Conservation (phyloP, 2,797 vertebrate genomes). For the Champsocephalus gunnari region DNA sequence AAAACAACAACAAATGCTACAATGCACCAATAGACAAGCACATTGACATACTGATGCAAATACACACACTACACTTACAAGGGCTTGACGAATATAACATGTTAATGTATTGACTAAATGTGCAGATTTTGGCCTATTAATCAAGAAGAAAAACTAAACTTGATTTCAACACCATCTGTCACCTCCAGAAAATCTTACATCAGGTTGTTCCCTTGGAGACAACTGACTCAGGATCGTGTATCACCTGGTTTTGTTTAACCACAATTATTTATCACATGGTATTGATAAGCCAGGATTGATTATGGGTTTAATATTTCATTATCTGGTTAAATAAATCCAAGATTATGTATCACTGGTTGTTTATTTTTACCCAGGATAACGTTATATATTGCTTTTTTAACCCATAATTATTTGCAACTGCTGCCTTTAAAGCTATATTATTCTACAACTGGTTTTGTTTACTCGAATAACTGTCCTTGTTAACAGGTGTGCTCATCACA, state of each 20-base stretch:
- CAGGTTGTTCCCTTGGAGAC: not conserved
- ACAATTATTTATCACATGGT: not conserved
- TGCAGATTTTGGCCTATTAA: conserved; percentile 9
- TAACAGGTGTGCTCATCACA: not conserved
- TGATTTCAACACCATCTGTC: not conserved
- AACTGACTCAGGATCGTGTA: not conserved
- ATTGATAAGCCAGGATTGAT: not conserved
- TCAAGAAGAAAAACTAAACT: not conserved
- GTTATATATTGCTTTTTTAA: rapidly evolving
- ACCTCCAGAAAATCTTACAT: not conserved
- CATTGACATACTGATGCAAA: not conserved
- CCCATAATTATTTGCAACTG: not conserved
- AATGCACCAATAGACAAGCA: not conserved
- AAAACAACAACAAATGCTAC: conserved; percentile 5
- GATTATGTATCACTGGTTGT: not conserved
- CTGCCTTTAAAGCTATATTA: too few relatives aligned
- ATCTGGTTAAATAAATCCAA: not conserved
- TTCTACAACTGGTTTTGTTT: not conserved
- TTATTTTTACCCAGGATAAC: not conserved
- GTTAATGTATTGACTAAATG: not conserved
- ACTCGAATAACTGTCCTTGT: not conserved
- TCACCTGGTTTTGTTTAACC: not conserved
- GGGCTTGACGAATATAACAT: conserved; percentile 2
- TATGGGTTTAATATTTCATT: not conserved
- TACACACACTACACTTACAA: not conserved